Evolutionary conservation across 2,797 vertebrate genomes (phyloP), one percentile per base, ranked within the genome.

Genomic region (Pagetopsis macropterus): DNA sequence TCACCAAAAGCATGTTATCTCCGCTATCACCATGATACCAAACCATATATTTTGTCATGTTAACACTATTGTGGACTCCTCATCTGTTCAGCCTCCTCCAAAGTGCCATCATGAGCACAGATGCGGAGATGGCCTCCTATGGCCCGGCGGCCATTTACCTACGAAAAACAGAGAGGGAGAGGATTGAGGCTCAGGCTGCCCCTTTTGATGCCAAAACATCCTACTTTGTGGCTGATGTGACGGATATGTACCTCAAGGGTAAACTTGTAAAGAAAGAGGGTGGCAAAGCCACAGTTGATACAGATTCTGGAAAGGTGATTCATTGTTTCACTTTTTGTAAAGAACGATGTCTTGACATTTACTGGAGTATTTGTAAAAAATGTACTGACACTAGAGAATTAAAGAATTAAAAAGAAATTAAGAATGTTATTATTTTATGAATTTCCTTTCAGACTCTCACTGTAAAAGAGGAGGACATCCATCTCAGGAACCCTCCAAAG

Each of bases 121-220:
- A 97, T 0, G 4, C 83, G 0, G 97, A 97, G 46, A 96, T 98
- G 97, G 95, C 94, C 0, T n/a, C 81, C 1, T 98, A 96, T 84
- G 97, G 97, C 84, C 78, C 87, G 6, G 96, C 96, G 0, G 93
- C 96, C 84, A 59, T 96, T 2, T 98, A 63, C 56, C 96, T 98
- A 81, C 90, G 86, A 84, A 98, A 97, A 45, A 93, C 96, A 15
- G 96, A 97, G 9, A 97, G 86, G 81, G 96, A 98, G 72, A 95
- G 96, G 61, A 91, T 89, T 60, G 96, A 95, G 9, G 95, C 95
- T 49, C 96, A 97, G 68, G 95, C 94, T 43, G 88, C 89, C 65
- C 96, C 96, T 0, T 98, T 98, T 64, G 96, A 97, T 91, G 96
- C 96, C 67, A 98, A 97, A 88, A 61, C 95, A 0, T 94, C 95